phyloP scores from a whole-genome alignment of 1,140 invertebrate species.

The Atta cephalotes region DNA sequence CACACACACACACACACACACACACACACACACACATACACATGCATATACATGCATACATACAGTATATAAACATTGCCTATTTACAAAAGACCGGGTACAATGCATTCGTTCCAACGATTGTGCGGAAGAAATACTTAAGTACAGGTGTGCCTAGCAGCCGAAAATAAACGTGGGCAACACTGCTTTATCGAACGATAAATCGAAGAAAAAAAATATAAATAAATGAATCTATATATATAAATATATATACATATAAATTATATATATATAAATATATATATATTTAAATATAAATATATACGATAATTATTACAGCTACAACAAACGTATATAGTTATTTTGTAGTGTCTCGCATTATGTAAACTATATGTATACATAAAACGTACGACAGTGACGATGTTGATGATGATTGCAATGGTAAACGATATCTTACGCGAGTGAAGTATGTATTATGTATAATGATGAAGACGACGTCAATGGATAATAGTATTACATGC shows the following conservation, averaged over 20 bases:
- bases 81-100: slow-evolving; percentile 70
- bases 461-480: slow-evolving; percentile 78
- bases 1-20: slow-evolving; percentile 24
- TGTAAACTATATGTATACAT: slow-evolving; percentile 86
- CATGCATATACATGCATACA: slow-evolving; percentile 21
- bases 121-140: slow-evolving; percentile 77
- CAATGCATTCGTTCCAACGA: slow-evolving; percentile 77
- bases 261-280: slow-evolving; percentile 77
- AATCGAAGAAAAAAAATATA: slow-evolving; percentile 80
- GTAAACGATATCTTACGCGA: slow-evolving; percentile 72
- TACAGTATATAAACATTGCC: slow-evolving; percentile 30
- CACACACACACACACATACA: background rate
- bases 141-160: slow-evolving; percentile 79
- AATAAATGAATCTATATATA: slow-evolving; percentile 83
- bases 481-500: slow-evolving; percentile 86
- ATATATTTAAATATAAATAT: slow-evolving; percentile 82
- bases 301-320: slow-evolving; percentile 77
- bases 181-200: slow-evolving; percentile 81
- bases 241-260: slow-evolving; percentile 81
- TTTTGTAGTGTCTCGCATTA: slow-evolving; percentile 86
- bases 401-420: slow-evolving; percentile 71
- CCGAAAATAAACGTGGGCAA: slow-evolving; percentile 77
- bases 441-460: slow-evolving; percentile 74
- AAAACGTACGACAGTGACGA: slow-evolving; percentile 74
- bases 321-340: slow-evolving; percentile 83